Conservation (phyloP, 1,140 invertebrate species). For the Brachionus asplanchnoidis region DNA sequence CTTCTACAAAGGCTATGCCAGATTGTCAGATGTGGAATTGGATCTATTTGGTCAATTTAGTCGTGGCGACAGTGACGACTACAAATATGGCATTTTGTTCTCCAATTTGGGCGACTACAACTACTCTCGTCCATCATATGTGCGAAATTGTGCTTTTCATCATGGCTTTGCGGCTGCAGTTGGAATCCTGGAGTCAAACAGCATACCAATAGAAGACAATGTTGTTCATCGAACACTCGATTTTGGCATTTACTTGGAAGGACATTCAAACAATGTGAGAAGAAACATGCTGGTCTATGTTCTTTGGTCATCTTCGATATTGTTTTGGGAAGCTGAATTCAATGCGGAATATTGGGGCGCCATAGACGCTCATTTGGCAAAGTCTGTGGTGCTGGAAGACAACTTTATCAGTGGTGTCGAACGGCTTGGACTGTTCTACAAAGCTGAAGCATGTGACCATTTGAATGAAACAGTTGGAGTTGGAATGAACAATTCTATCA, state of each 20-base stretch:
- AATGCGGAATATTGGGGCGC: constrained; percentile 46
- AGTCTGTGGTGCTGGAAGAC: constrained; percentile 44
- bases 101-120: constrained; percentile 38
- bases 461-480: background rate
- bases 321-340: constrained; percentile 43
- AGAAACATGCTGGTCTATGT: constrained; percentile 47
- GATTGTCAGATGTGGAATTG: constrained; percentile 9
- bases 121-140: constrained; percentile 42
- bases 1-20: constrained; percentile 11
- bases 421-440: constrained; percentile 45
- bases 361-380: constrained; percentile 46
- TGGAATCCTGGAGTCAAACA: background rate
- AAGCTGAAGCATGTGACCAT: constrained; percentile 43
- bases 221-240: constrained; percentile 31
- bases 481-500: constrained; percentile 6
- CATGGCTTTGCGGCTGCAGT: constrained; percentile 16
- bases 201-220: constrained; percentile 37
- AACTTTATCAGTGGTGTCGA: constrained; percentile 49
- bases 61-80: background rate
- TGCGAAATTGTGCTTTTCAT: background rate
- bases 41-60: constrained; percentile 25
- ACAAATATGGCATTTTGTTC: constrained; percentile 10
- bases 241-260: constrained; percentile 34
- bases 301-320: constrained; percentile 44
- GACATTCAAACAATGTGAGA: constrained; percentile 40